Percentiles rank a stretch among this genome's conserved stretches.
phyloP scores from a whole-genome alignment of 1,140 invertebrate genomes.

The Procambarus virginalis region DNA sequence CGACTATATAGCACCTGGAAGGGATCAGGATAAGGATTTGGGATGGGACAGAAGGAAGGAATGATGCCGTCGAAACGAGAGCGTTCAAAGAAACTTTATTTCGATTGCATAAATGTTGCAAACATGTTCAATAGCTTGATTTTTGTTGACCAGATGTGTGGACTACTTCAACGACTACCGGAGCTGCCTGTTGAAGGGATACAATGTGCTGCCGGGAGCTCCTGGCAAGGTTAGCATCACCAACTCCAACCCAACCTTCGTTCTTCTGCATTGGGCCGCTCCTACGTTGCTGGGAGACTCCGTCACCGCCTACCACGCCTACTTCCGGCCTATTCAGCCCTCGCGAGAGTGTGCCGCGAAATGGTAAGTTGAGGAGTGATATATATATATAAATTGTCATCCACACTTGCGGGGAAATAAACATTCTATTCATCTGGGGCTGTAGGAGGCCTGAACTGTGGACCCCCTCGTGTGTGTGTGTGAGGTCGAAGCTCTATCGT shows the following conservation, averaged over 20 bases:
- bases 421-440: too few species aligned
- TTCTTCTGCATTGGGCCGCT: conserved; percentile 85
- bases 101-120: too few species aligned
- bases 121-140: too few species aligned
- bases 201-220: conserved; percentile 84
- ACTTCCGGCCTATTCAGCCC: conserved; percentile 78
- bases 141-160: conserved; percentile 79
- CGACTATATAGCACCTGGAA: too few species aligned
- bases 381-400: not conserved
- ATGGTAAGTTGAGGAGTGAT: conserved; percentile 43
- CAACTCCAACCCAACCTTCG: conserved; percentile 83
- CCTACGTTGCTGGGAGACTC: conserved; percentile 80
- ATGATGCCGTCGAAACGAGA: too few species aligned
- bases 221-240: conserved; percentile 82
- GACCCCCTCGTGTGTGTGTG: too few species aligned
- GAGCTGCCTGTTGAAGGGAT: conserved; percentile 87
- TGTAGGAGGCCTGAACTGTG: too few species aligned
- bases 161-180: conserved; percentile 86
- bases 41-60: too few species aligned
- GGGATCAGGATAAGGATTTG: too few species aligned
- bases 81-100: too few species aligned
- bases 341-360: conserved; percentile 35
- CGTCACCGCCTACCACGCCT: conserved; percentile 82
- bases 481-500: too few species aligned
- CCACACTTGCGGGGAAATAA: too few species aligned